These are phyloP conservation scores for Colinus virginianus DNA, from an alignment of 2,113 vertebrate genomes.

Conservation along the genomic window DNA sequence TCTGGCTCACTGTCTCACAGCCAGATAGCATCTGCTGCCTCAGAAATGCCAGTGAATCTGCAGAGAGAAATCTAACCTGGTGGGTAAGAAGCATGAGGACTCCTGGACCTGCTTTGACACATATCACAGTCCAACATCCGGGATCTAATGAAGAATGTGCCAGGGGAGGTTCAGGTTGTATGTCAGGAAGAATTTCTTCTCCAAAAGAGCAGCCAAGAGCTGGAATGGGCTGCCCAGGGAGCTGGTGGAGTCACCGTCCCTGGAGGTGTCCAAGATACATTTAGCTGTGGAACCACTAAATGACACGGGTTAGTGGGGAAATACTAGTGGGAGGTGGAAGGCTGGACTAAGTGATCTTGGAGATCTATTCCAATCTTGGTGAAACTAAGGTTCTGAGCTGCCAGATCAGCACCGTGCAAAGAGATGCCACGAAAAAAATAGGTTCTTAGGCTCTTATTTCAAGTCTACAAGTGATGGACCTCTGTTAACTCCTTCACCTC, in stretches of 20 bases:
- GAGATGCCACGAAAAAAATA: not conserved
- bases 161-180: too few species aligned
- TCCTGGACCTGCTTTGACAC: not conserved
- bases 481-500: not conserved
- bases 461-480: not conserved
- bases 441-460: not conserved
- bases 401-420: not conserved
- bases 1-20: slow-evolving; percentile 26
- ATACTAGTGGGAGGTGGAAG: too few species aligned
- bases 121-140: not conserved
- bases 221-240: too few species aligned
- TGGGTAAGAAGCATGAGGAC: not conserved
- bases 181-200: too few species aligned
- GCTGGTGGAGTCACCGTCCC: too few species aligned
- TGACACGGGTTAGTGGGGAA: too few species aligned
- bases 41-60: not conserved
- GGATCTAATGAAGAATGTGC: not conserved
- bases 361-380: too few species aligned
- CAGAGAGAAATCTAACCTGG: not conserved
- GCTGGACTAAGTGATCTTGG: too few species aligned
- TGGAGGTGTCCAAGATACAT: too few species aligned
- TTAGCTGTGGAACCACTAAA: too few species aligned
- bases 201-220: too few species aligned
- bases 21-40: not conserved
- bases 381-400: not conserved